phyloP scores from a whole-genome alignment of 2,113 vertebrate genomes.

The Lipophrys pholis region DNA sequence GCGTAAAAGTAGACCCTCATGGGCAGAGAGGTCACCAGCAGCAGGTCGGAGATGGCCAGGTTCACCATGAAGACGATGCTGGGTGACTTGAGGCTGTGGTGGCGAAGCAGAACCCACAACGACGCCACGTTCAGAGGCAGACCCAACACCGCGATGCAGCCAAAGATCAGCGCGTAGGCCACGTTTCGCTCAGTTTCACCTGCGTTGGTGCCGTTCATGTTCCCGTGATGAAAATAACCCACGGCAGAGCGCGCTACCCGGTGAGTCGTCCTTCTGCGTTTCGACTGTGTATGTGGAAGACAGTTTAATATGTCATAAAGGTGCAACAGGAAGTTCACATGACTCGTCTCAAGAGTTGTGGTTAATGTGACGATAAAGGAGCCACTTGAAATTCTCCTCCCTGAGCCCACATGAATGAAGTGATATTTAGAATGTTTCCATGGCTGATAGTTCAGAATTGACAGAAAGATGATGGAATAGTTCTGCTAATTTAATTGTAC shows the following conservation, averaged over 20 bases:
- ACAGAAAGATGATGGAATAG: too few species aligned
- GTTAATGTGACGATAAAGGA: background rate
- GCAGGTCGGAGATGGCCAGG: slow-evolving; percentile 70
- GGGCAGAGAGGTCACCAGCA: slow-evolving; percentile 69
- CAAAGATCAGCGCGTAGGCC: slow-evolving; percentile 49
- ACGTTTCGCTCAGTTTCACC: background rate
- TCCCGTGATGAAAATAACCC: background rate
- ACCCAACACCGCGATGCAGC: slow-evolving; percentile 53
- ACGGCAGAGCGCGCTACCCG: background rate
- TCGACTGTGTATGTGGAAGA: background rate
- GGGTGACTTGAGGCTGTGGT: slow-evolving; percentile 54
- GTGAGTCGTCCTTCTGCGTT: background rate
- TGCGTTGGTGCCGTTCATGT: background rate
- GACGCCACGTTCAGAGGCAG: slow-evolving; percentile 70
- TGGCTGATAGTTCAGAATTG: too few species aligned
- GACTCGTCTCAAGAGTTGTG: background rate
- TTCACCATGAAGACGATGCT: slow-evolving; percentile 71
- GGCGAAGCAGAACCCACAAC: slow-evolving; percentile 66
- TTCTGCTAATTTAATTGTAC: too few species aligned
- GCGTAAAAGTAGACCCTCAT: slow-evolving; percentile 68
- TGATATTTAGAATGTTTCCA: too few species aligned
- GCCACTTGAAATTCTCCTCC: background rate
- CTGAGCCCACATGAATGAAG: background rate
- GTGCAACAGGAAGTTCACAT: slow-evolving; percentile 10
- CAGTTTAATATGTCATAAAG: background rate